Base-by-base conservation (phyloP, 2,888 invertebrate genomes). In the Tridacna crocea region DNA sequence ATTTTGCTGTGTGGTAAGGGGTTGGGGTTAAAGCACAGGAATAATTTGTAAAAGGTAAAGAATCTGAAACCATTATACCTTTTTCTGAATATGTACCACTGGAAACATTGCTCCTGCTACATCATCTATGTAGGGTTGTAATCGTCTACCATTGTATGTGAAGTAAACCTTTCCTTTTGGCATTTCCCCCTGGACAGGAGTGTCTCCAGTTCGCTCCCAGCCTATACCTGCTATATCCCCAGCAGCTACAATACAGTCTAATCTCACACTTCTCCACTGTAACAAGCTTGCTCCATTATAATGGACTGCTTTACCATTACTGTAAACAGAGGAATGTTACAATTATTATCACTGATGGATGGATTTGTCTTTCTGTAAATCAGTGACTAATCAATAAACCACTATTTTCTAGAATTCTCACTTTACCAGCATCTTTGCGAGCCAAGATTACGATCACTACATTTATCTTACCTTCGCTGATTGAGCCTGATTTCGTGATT, bases 241-340 rank as follows among this genome's bases (percentile, higher is more conserved):
- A 11, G 91, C 90, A 51, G 88, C 90, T n/a, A 94, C 88, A 6
- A 85, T 84, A 17, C 93, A 90, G 79, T 94, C 94, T 47, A 94
- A 88, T 3, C 94, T 90, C 4, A 93, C 92, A 87, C 93, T 94
- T 36, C 92, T 91, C 94, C 94, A 94, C 88, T 93, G 94, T 11
- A 94, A 91, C n/a, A 94, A 88, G 85, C 94, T 94, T 26, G 94
- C 91, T 17, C 94, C 94, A 87, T 94, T 94, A 88, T 94, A 94
- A 83, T 94, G 94, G 17, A 94, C 93, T 22, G 94, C 94, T 76
- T 94, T 92, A n/a, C 94, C 94, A 89, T 94, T 93, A 84, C 93
- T 94, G 84, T 27, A 36, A 46, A 61, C 24, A 61, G 22, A 22
- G 22, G 61, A 61, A 24, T 61, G 26, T 22, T 61, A 8, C 4